These are phyloP conservation scores for Mergus octosetaceus DNA, from an alignment of 2,797 vertebrate genomes.

Conservation along the genomic window DNA sequence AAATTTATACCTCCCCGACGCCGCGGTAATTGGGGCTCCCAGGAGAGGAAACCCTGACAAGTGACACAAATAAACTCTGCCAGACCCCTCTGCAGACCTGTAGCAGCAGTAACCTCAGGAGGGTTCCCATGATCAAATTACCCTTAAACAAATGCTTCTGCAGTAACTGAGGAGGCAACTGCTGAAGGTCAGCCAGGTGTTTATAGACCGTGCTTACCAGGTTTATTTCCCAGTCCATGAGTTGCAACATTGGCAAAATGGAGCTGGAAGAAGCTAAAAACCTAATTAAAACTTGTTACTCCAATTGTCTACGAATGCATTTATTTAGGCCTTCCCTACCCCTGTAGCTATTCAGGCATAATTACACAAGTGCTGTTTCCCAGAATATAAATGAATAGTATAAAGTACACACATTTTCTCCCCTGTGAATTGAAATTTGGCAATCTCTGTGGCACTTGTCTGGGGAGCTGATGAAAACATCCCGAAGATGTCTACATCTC, in stretches of 20 bases:
- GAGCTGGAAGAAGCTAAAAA: neutral
- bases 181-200: slow-evolving; percentile 28
- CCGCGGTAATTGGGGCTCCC: slow-evolving; percentile 20
- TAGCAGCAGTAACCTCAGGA: neutral
- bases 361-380: slow-evolving; percentile 11
- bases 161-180: neutral
- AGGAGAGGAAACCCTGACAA: neutral
- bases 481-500: neutral
- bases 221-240: neutral
- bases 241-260: neutral
- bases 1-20: neutral
- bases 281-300: slow-evolving; percentile 31
- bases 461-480: neutral
- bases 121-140: slow-evolving; percentile 34
- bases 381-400: slow-evolving; percentile 32
- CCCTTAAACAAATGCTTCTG: slow-evolving; percentile 29
- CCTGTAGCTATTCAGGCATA: slow-evolving; percentile 27
- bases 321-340: slow-evolving; percentile 39
- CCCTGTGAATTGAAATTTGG: slow-evolving; percentile 32
- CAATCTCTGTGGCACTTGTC: slow-evolving; percentile 6
- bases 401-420: neutral
- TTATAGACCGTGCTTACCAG: neutral
- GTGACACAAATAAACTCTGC: slow-evolving; percentile 45
- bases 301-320: neutral
- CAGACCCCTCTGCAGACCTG: neutral